Evolutionary conservation across 37 sponge, comb jelly and placozoan genomes (phyloP), one percentile per base, ranked within the genome.

Genomic region (Oscarella lobularis): DNA sequence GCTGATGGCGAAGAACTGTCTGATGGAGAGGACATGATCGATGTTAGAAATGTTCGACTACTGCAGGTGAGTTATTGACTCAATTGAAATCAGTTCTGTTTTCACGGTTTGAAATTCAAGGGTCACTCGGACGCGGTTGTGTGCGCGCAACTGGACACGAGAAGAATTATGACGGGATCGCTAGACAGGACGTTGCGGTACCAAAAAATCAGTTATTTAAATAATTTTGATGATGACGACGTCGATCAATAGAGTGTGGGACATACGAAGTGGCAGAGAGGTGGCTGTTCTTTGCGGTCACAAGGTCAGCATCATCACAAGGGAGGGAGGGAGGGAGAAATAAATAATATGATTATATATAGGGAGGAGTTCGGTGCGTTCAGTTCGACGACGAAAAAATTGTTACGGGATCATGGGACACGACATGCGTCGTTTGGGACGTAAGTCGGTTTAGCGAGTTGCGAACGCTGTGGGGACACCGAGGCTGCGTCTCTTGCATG

Each of bases 391-490:
- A 48, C 60, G 20, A 48, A 48, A 48, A 48, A 20, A 48, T 48
- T 48, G 60, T 48, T 48, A 48, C 60, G 20, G 60, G 60, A 48
- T 48, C 60, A 48, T 48, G 60, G 60, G 60, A 48, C 60, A 48
- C 20, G 60, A 48, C 60, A 20, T 48, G 60, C 60, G 20, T 27
- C 9, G 60, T 48, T 27, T 48, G 60, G 60, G 60, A 48, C 20
- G 60, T 20, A 27, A 20, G 9, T 20, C 9, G 60, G 60, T 48
- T 48, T 48, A 20, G 60, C 9, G 60, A 48, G 60, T 48, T 48
- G 20, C 60, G 60, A 27, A 48, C 60, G 9, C 60, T 48, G 60
- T 27, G 14, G 9, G 60, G 60, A 9, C 60, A 48, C 60, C 9
- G 60, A 48, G 60, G 60, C 20, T 48, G 20, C 60, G 60, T 48